phyloP scores from a whole-genome alignment of 2,113 vertebrate species.

The Urocitellus parryii region DNA sequence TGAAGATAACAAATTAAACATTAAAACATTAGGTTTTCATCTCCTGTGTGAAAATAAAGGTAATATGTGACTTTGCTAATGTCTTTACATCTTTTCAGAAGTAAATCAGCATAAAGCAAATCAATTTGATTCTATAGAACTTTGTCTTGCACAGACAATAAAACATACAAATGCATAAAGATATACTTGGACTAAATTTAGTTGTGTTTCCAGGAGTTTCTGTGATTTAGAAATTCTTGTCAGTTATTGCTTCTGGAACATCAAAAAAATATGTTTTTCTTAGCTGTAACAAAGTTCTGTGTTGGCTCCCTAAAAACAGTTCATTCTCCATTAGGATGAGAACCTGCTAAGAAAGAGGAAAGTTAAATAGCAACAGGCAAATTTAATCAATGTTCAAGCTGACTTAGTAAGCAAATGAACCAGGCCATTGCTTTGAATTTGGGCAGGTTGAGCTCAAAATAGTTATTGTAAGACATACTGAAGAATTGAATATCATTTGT shows the following conservation, averaged over 20 bases:
- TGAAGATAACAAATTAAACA: slow-evolving; percentile 63
- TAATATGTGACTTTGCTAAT: slow-evolving; percentile 1
- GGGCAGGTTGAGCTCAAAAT: slow-evolving; percentile 10
- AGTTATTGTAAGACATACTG: neutral
- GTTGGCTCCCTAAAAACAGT: neutral
- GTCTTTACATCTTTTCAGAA: slow-evolving; percentile 51
- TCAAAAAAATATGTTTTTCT: slow-evolving; percentile 9
- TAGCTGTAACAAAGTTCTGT: slow-evolving; percentile 14
- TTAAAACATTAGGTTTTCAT: slow-evolving; percentile 22
- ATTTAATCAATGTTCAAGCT: slow-evolving; percentile 23
- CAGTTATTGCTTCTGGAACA: neutral
- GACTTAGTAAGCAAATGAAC: slow-evolving; percentile 32
- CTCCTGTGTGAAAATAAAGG: slow-evolving; percentile 40
- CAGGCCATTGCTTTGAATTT: neutral
- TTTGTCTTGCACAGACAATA: neutral
- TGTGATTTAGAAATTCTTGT: neutral
- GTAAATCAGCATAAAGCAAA: slow-evolving; percentile 40
- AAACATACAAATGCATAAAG: neutral
- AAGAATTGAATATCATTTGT: slow-evolving; percentile 11
- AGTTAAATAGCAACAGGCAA: slow-evolving; percentile 35
- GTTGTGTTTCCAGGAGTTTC: neutral
- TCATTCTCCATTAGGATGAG: slow-evolving; percentile 10
- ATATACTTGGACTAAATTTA: neutral
- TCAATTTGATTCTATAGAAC: slow-evolving; percentile 10
- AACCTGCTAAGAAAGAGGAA: slow-evolving; percentile 1